Percentiles rank a stretch among this genome's conserved stretches.
Evolutionary conservation across 1,140 invertebrate species (phyloP).

Genomic region (Eupristina koningsbergeri): DNA sequence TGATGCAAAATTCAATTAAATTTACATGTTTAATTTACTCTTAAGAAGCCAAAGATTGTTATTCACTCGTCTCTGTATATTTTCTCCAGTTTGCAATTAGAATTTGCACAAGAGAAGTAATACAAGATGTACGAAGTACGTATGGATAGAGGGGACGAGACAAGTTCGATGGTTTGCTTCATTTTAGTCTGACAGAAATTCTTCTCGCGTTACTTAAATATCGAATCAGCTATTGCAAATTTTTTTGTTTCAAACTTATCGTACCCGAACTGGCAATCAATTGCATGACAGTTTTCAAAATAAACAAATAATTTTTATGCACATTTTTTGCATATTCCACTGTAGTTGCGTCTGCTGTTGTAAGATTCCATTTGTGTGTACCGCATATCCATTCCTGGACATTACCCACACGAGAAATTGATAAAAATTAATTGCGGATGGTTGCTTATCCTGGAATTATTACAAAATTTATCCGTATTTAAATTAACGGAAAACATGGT

Average conservation of each 20-base stretch:
- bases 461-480: background rate
- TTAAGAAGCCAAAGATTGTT: no score
- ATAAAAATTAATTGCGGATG: background rate
- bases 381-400: background rate
- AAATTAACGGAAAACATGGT: background rate
- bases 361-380: background rate
- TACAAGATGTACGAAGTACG: no score
- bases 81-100: no score
- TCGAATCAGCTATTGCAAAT: background rate
- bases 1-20: no score
- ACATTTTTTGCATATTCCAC: background rate
- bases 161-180: background rate
- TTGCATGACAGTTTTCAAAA: background rate
- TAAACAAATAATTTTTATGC: background rate
- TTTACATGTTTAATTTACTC: no score
- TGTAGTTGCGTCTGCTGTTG: background rate
- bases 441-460: background rate
- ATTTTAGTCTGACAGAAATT: background rate
- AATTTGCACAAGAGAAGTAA: no score
- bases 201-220: no score
- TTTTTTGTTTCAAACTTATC: background rate
- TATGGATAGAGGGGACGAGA: no score
- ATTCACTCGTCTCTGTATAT: no score
- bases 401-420: background rate
- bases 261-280: background rate